phyloP scores from a whole-genome alignment of 2,113 vertebrate species.

The Leiothrix lutea region DNA sequence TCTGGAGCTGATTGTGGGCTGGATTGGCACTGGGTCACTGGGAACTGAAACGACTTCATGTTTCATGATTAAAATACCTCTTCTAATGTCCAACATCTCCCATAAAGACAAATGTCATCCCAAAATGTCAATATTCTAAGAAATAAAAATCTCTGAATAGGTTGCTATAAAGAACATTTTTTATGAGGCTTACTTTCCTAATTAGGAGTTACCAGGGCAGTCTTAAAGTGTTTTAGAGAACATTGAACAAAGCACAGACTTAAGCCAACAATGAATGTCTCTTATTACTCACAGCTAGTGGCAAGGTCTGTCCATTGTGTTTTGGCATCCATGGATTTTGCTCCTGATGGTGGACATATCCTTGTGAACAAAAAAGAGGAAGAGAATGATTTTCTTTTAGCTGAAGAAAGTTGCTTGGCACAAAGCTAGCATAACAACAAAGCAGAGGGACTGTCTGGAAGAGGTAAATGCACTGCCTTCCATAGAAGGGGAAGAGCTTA shows the following conservation, averaged over 20 bases:
- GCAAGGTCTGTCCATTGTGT: not conserved
- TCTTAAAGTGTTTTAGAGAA: not conserved
- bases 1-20: not conserved
- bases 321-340: not conserved
- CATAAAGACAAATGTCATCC: not conserved
- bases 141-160: not conserved
- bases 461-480: not conserved
- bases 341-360: not conserved
- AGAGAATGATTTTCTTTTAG: not conserved
- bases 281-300: not conserved
- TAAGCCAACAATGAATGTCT: not conserved
- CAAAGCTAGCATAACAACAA: not conserved
- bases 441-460: not conserved
- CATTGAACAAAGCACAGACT: not conserved
- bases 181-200: not conserved
- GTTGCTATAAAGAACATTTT: not conserved
- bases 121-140: not conserved
- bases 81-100: not conserved
- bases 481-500: not conserved
- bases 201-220: not conserved
- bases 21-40: not conserved
- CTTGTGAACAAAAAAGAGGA: not conserved
- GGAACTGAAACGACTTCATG: not conserved
- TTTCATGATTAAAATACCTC: not conserved
- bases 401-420: not conserved